phyloP scores from a whole-genome alignment of 2,797 vertebrate species.

The Gallirallus australis region DNA sequence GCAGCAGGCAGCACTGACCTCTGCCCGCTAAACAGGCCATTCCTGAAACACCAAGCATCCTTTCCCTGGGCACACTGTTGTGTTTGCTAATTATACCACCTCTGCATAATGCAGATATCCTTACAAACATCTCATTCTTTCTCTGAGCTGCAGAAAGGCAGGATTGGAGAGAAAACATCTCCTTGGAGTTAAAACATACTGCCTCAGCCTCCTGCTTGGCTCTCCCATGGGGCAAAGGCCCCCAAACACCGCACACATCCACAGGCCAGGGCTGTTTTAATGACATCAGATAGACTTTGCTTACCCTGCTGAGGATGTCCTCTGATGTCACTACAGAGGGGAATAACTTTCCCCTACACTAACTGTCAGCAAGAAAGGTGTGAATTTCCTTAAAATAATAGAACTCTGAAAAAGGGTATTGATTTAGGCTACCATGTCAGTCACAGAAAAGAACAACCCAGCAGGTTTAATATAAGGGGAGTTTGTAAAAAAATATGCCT shows the following conservation, averaged over 20 bases:
- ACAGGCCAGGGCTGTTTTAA: background rate
- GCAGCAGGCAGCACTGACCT: background rate
- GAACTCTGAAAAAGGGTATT: slow-evolving; percentile 54
- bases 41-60: background rate
- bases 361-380: slow-evolving; percentile 2
- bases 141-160: background rate
- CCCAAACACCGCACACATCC: background rate
- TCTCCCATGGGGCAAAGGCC: background rate
- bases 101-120: background rate
- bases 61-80: background rate
- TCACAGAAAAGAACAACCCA: slow-evolving; percentile 28
- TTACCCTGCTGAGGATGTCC: slow-evolving; percentile 1
- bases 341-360: background rate
- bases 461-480: background rate
- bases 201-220: background rate
- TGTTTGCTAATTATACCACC: background rate
- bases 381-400: slow-evolving; percentile 50
- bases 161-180: background rate
- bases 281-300: background rate
- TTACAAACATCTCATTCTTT: background rate
- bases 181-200: background rate
- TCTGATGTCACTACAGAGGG: background rate
- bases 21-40: background rate
- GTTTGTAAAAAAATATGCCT: slow-evolving; percentile 23
- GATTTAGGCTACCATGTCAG: slow-evolving; percentile 41